phyloP scores from a whole-genome alignment of 2,888 invertebrate genomes.

The Leptarthrus brevirostris region DNA sequence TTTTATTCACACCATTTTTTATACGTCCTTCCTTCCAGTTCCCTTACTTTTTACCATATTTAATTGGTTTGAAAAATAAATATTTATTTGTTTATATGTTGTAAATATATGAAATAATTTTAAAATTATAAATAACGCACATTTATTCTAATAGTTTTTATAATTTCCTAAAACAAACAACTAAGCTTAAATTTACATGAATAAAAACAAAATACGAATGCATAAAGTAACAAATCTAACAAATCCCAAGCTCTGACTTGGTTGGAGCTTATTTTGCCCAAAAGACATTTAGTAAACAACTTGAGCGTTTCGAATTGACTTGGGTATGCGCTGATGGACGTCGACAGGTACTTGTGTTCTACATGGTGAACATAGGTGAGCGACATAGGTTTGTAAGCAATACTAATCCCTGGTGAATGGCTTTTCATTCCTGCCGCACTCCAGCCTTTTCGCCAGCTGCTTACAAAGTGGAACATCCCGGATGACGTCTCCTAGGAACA shows the following conservation, averaged over 20 bases:
- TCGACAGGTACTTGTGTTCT: conserved; percentile 39
- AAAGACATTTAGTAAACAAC: conserved; percentile 41
- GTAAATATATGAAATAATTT: too few relatives aligned
- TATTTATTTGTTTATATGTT: too few relatives aligned
- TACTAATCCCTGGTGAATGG: conserved; percentile 53
- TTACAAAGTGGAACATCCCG: conserved; percentile 83
- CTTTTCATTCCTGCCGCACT: conserved; percentile 65
- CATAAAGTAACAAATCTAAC: conserved; percentile 14
- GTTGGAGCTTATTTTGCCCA: conserved; percentile 9
- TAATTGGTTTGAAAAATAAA: too few relatives aligned
- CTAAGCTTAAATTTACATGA: neutral
- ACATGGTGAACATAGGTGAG: conserved; percentile 20
- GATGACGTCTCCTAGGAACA: conserved; percentile 87
- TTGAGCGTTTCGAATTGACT: neutral
- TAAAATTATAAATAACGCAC: too few relatives aligned
- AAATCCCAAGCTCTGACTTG: conserved; percentile 10
- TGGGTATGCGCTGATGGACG: conserved; percentile 39
- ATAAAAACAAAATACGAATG: conserved; percentile 11
- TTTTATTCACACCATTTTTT: too few relatives aligned
- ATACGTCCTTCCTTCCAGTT: too few relatives aligned
- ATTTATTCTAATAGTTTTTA: conserved; percentile 11
- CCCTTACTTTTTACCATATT: too few relatives aligned
- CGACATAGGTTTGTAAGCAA: neutral
- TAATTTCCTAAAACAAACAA: neutral
- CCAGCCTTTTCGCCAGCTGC: conserved; percentile 79